Percentiles rank a stretch among this genome's conserved stretches.
These are phyloP conservation scores for Epistrophe grossulariae DNA, from an alignment of 2,888 invertebrate genomes.

Conservation along the genomic window DNA sequence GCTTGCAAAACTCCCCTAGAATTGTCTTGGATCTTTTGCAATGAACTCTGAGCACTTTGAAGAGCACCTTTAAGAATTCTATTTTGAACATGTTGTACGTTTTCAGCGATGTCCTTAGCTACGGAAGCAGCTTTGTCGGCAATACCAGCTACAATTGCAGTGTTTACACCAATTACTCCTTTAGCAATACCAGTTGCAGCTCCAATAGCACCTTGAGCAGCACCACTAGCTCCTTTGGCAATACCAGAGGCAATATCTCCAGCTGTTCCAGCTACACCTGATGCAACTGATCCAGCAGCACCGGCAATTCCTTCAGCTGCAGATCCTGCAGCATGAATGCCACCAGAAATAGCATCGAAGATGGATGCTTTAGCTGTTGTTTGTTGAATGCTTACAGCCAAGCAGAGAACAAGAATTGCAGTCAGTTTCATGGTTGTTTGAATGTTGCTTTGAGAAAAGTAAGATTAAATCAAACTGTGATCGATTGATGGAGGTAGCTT, in stretches of 20 bases:
- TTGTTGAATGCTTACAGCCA: slow-evolving; percentile 50
- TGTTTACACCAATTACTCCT: slow-evolving; percentile 9
- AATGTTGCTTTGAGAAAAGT: slow-evolving; percentile 19
- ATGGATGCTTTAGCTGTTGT: slow-evolving; percentile 4
- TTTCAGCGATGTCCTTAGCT: background rate
- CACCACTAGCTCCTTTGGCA: slow-evolving; percentile 14
- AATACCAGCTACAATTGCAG: background rate
- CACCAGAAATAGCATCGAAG: slow-evolving; percentile 18
- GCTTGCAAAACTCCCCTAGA: slow-evolving; percentile 21
- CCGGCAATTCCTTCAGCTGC: slow-evolving; percentile 23
- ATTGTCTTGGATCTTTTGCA: slow-evolving; percentile 25
- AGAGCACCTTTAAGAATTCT: slow-evolving; percentile 8
- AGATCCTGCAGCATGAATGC: slow-evolving; percentile 4
- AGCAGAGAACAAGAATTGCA: slow-evolving; percentile 46
- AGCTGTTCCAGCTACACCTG: slow-evolving; percentile 4
- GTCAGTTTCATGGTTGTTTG: slow-evolving; percentile 48
- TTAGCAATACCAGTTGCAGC: slow-evolving; percentile 8
- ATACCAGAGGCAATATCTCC: slow-evolving; percentile 19
- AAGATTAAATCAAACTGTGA: too few relatives aligned
- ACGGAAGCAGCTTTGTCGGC: background rate
- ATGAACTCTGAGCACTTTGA: background rate
- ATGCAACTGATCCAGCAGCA: slow-evolving; percentile 31
- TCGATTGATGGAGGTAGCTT: background rate
- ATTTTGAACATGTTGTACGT: background rate
- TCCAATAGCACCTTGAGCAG: slow-evolving; percentile 10